phyloP scores from a whole-genome alignment of 2,797 vertebrate species.

The Anableps anableps region DNA sequence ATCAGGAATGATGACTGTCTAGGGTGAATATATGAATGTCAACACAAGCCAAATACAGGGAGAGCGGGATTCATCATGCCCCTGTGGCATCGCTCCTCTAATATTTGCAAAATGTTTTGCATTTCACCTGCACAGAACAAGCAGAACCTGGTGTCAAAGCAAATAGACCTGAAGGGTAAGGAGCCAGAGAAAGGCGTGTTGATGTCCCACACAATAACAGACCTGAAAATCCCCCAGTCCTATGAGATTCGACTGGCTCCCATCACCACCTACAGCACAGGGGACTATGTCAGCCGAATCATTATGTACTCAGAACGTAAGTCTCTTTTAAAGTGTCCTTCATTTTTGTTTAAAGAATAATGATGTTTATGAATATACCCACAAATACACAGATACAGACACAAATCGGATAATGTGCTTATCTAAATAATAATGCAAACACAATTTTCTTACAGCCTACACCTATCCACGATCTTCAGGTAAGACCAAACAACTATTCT shows the following conservation, averaged over 20 bases:
- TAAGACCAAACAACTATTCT: constrained; percentile 64
- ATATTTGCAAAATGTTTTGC: constrained; percentile 23
- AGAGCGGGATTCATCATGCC: not conserved
- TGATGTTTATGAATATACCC: not conserved
- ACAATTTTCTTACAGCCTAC: constrained; percentile 86
- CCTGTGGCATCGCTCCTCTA: constrained; percentile 4
- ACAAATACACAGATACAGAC: not conserved
- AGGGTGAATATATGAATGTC: not conserved
- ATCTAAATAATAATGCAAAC: constrained; percentile 32
- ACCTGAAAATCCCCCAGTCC: constrained; percentile 90
- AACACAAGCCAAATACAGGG: not conserved
- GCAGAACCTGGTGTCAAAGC: constrained; percentile 77
- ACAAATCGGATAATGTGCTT: not conserved
- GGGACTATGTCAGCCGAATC: constrained; percentile 86
- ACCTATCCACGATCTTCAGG: constrained; percentile 92
- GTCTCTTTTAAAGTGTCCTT: constrained; percentile 60
- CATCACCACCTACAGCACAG: constrained; percentile 89
- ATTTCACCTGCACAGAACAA: constrained; percentile 66
- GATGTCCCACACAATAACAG: constrained; percentile 85
- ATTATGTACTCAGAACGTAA: constrained; percentile 96
- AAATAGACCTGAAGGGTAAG: constrained; percentile 83
- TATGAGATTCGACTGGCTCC: constrained; percentile 93
- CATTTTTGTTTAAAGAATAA: not conserved
- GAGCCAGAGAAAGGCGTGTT: constrained; percentile 89
- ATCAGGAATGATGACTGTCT: not conserved